These are phyloP conservation scores for Papilio demoleus DNA, from an alignment of 2,888 invertebrate genomes.

Conservation along the genomic window DNA sequence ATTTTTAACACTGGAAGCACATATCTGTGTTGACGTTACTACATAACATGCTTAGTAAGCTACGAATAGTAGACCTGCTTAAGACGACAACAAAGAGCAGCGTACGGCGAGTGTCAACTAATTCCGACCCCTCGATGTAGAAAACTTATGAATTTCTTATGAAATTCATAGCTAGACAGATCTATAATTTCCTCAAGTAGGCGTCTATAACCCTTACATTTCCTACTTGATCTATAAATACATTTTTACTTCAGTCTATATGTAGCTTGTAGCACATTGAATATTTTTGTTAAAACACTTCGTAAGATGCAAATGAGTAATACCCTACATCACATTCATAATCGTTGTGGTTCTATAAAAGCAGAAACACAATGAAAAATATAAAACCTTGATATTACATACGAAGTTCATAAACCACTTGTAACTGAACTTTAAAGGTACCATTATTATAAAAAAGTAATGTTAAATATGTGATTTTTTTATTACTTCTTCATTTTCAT, in stretches of 20 bases:
- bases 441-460: not conserved
- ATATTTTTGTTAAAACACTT: not conserved
- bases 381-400: not conserved
- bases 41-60: no score
- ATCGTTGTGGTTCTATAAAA: not conserved
- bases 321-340: not conserved
- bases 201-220: not conserved
- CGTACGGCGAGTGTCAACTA: no score
- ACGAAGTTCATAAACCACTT: not conserved
- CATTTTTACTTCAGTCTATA: not conserved
- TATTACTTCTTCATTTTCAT: not conserved
- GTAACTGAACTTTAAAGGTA: no score
- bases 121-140: no score
- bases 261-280: not conserved
- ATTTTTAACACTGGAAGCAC: not conserved
- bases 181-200: not conserved
- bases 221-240: not conserved
- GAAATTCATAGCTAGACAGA: no score
- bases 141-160: no score
- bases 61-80: no score
- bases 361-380: not conserved
- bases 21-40: not conserved
- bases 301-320: constrained; percentile 1
- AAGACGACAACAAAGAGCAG: no score
- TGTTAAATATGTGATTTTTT: not conserved